Base-by-base conservation (phyloP, 2,888 invertebrate genomes). In the Hyppa rectilinea region DNA sequence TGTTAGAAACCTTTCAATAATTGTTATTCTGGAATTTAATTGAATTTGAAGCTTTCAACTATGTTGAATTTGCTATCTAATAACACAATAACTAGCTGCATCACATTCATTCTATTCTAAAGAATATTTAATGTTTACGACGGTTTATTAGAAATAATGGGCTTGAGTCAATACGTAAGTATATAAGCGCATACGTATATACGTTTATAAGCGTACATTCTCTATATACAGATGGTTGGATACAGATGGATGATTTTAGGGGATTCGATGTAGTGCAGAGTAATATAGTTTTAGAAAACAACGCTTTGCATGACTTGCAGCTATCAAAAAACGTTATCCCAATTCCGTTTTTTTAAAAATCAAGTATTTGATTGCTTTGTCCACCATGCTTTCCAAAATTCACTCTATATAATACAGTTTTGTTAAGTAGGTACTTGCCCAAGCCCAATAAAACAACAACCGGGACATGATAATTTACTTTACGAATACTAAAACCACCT, bases 21-120 rank as follows among this genome's bases (percentile, higher is more conserved):
- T 26, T 75, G 47, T 53, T 4, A 45, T 14, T 40, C 34, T 47
- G n/a, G 26, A 26, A 55, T 65, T 65, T 7, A 38, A 53, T 31
- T 23, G 2, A 45, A 73, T 23, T 36, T 23, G 3, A 40, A 60
- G 29, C 7, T 29, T 36, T 50, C 29, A 49, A 26, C 50, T 36
- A 29, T n/a, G 26, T 59, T 71, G 49, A 59, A 43, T 70, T 53
- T n/a, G 6, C 38, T 23, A 34, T 23, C 53, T 20, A 53, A 64
- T 29, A 7, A 63, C n/a, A 17, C 36, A 60, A 43, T 71, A 36
- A 71, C 17, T 53, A 69, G 4, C 26, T 26, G 53, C n/a, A 52
- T 63, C 36, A 60, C 50, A 29, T n/a, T 38, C 0, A 40, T 40
- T 40, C 5, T 49, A 58, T 34, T n/a, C n/a, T 58, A 49, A 43